A percentile compares a stretch with the other conserved stretches of the same genome.
phyloP scores from a whole-genome alignment of 2,113 vertebrate species.

The Lynx canadensis region DNA sequence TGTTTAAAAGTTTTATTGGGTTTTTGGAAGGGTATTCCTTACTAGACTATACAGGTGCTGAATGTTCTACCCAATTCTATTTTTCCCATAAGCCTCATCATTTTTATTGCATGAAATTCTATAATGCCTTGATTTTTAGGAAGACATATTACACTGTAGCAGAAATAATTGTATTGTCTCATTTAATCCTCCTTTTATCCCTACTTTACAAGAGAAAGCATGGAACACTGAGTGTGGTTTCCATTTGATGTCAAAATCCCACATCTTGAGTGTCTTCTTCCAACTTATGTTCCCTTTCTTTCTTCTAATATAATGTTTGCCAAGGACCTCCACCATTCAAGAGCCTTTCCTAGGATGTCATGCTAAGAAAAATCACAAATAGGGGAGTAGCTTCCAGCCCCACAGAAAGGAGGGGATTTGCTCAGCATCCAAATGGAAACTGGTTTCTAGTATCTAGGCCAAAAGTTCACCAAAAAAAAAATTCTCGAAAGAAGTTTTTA shows the following conservation, averaged over 20 bases:
- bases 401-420: not conserved
- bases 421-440: slow-evolving; percentile 1
- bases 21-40: slow-evolving; percentile 47
- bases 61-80: slow-evolving; percentile 18
- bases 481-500: slow-evolving; percentile 52
- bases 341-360: not conserved
- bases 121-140: not conserved
- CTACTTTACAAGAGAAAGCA: not conserved
- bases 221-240: not conserved
- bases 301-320: not conserved
- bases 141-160: not conserved
- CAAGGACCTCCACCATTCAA: not conserved
- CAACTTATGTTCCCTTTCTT: not conserved
- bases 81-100: slow-evolving; percentile 37
- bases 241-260: not conserved
- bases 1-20: slow-evolving; percentile 29
- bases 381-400: not conserved
- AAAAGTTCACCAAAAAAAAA: slow-evolving; percentile 42
- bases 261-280: not conserved
- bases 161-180: slow-evolving; percentile 19
- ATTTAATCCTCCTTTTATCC: not conserved
- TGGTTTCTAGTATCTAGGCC: slow-evolving; percentile 21
- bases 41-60: slow-evolving; percentile 1
- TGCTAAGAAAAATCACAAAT: not conserved
- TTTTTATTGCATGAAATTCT: slow-evolving; percentile 62